A percentile compares a stretch with the other conserved stretches of the same genome.
These are phyloP conservation scores for Rotaria magnacalcarata DNA, from an alignment of 2,888 invertebrate genomes.

Conservation along the genomic window DNA sequence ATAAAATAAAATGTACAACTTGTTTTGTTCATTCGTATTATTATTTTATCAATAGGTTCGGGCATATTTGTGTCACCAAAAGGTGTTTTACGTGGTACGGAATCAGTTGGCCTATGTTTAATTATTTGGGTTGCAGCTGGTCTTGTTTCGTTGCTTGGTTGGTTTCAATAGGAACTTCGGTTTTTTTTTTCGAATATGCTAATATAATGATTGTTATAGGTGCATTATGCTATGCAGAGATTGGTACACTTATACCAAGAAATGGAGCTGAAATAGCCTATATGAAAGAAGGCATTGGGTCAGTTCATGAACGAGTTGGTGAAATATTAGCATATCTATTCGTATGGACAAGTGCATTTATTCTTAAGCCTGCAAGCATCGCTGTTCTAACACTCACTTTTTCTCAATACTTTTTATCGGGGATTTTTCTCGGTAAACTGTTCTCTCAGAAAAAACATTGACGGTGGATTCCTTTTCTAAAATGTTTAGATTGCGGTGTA, in stretches of 20 bases:
- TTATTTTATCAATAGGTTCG: constrained; percentile 68
- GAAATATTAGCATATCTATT: constrained; percentile 70
- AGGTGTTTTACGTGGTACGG: constrained; percentile 76
- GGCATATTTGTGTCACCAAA: constrained; percentile 97
- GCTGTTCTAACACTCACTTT: constrained; percentile 60
- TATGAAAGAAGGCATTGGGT: constrained; percentile 43
- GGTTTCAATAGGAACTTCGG: constrained; percentile 54
- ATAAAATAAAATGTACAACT: neutral
- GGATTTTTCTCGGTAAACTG: neutral
- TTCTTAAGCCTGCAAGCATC: constrained; percentile 54
- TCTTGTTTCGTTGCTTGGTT: constrained; percentile 79
- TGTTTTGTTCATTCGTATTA: too few relatives aligned
- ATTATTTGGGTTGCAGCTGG: constrained; percentile 91
- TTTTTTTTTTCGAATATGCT: constrained; percentile 41
- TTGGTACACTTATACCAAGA: constrained; percentile 72
- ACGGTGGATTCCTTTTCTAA: neutral
- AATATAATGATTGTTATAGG: constrained; percentile 60
- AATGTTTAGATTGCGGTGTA: constrained; percentile 48
- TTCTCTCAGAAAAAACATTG: too few relatives aligned
- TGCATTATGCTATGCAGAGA: constrained; percentile 74
- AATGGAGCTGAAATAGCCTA: constrained; percentile 79
- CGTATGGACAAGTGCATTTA: constrained; percentile 60
- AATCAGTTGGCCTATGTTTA: constrained; percentile 88
- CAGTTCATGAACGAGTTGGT: neutral
- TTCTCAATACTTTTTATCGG: constrained; percentile 18